phyloP scores from a whole-genome alignment of 1,140 invertebrate genomes.

The Listronotus oregonensis region DNA sequence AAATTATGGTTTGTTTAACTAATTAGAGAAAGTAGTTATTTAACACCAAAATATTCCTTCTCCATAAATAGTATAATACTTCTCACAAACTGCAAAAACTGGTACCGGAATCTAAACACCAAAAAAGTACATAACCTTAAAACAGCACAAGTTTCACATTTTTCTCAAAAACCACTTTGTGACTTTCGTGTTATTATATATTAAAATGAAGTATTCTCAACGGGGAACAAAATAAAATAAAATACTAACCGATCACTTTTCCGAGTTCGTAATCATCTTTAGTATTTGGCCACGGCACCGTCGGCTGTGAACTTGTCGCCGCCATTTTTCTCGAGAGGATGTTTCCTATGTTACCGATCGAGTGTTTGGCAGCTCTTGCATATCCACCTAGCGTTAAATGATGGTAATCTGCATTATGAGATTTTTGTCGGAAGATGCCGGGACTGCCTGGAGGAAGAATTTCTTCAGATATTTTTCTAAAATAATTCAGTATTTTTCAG shows the following conservation, averaged over 20 bases:
- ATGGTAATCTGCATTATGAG: constrained; percentile 54
- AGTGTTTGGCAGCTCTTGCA: constrained; percentile 57
- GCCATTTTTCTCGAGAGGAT: constrained; percentile 74
- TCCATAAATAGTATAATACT: constrained; percentile 12
- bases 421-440: constrained; percentile 69
- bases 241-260: constrained; percentile 82
- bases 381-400: constrained; percentile 53
- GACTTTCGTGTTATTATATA: constrained; percentile 28
- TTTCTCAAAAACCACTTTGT: constrained; percentile 3
- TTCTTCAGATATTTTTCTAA: constrained; percentile 67
- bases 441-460: constrained; percentile 65
- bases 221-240: constrained; percentile 18
- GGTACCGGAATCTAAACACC: constrained; percentile 47
- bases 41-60: not conserved
- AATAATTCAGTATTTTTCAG: no score
- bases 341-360: constrained; percentile 63
- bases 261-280: constrained; percentile 93
- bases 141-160: constrained; percentile 15
- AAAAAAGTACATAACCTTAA: constrained; percentile 52
- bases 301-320: constrained; percentile 63
- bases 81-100: constrained; percentile 29
- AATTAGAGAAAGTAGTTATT: constrained; percentile 5
- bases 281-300: constrained; percentile 84
- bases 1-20: not conserved
- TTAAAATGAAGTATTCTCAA: constrained; percentile 29